Base-by-base conservation (phyloP, 2,113 vertebrate genomes). In the Dipodomys merriami region DNA sequence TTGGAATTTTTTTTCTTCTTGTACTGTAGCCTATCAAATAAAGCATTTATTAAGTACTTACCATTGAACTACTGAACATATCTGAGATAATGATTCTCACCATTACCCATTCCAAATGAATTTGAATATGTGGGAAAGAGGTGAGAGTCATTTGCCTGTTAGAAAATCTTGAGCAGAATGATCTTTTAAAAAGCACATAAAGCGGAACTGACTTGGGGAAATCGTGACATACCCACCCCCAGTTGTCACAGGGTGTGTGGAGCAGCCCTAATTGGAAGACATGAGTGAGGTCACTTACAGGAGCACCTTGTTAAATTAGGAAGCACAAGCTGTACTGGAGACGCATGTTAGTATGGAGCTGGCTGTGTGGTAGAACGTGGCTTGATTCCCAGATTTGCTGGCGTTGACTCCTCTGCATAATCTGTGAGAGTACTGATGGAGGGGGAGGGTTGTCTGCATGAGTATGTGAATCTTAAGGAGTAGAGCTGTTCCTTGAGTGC, bases 401-500 rank as follows among this genome's bases (percentile, higher is more conserved):
- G 62, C 53, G 86, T 90, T 91, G 90, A 94, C 68, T 90, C 83
- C 49, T 49, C 91, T 69, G 30, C 53, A 16, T 95, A 46, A 68
- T 94, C 92, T 95, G 67, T 69, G 90, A 88, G 87, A 94, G 96
- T 85, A 85, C 91, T 90, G 93, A 76, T 86, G 77, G 88, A 86
- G 39, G 39, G 39, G 39, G 39, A 39, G 39, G 39, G 39, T 39
- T 39, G 39, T 39, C 39, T 39, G 39, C 39, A 3, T 39, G 39
- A 39, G 39, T 39, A 39, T 39, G 39, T 39, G 39, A 39, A 39
- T 39, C 39, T 39, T 5, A 39, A 39, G 39, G 39, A 39, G 39
- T 39, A 91, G 84, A 94, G 73, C 95, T 96, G 88, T 72, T 95
- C 60, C 94, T 94, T 92, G 91, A 96, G 96, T 88, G 93, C 95